A percentile compares a stretch with the other conserved stretches of the same genome.
Evolutionary conservation across 2,797 vertebrate species (phyloP).

Genomic region (Ataeniobius toweri): DNA sequence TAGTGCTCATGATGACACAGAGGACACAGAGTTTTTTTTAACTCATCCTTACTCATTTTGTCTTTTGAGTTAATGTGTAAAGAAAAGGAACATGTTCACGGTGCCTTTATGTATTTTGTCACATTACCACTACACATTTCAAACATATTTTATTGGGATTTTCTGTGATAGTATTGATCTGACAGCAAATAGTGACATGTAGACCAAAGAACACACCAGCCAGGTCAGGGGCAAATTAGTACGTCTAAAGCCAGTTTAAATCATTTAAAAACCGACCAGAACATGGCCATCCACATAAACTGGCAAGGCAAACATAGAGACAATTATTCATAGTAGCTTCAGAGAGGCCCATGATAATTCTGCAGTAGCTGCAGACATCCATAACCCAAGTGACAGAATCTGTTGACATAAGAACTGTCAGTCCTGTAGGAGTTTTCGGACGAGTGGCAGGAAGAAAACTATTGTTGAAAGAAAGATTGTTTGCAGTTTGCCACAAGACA

Average conservation of each 20-base stretch:
- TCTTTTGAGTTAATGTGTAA: not conserved
- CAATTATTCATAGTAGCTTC: too few relatives aligned
- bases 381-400: not conserved
- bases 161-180: not conserved
- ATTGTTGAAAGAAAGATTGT: not conserved
- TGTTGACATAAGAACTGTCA: not conserved
- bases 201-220: not conserved
- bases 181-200: not conserved
- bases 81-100: not conserved
- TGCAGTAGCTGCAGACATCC: not conserved
- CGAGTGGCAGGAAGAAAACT: not conserved
- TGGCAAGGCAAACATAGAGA: not conserved
- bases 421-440: not conserved
- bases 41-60: slow-evolving; percentile 9
- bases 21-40: slow-evolving; percentile 27
- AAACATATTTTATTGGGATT: not conserved
- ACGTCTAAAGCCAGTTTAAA: not conserved
- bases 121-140: not conserved
- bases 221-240: not conserved
- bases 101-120: not conserved
- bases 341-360: too few relatives aligned
- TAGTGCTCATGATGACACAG: slow-evolving; percentile 23
- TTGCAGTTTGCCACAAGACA: not conserved
- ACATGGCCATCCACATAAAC: not conserved
- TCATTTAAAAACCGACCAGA: not conserved